Evolutionary conservation across 2,797 vertebrate species (phyloP).

Genomic region (Hippopotamyrus pictus): DNA sequence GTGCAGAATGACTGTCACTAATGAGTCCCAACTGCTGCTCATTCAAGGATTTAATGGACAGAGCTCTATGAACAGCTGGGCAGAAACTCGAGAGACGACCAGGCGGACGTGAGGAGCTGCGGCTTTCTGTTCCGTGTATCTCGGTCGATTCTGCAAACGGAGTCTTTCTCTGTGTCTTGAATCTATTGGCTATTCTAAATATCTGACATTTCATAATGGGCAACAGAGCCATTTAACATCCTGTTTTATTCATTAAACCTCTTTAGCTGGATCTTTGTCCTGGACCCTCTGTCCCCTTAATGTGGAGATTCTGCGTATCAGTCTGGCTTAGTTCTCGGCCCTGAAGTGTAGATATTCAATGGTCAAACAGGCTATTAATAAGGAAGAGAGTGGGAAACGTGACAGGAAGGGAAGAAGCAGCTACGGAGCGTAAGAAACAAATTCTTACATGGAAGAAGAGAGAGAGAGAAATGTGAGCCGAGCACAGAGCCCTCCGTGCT

Average conservation of each 20-base stretch:
- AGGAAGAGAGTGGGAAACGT: neutral
- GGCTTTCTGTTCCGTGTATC: neutral
- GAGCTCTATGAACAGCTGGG: neutral
- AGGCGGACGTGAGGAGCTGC: neutral
- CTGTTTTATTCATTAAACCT: neutral
- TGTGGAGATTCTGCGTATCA: neutral
- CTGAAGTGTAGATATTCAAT: neutral
- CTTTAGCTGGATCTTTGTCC: neutral
- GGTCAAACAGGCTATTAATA: neutral
- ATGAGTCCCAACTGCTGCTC: constrained; percentile 4
- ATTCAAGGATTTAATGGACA: constrained; percentile 9
- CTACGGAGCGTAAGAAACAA: neutral
- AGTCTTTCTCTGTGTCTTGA: neutral
- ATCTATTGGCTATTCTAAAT: neutral
- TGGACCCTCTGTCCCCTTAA: neutral
- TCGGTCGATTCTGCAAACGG: neutral
- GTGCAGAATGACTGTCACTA: neutral
- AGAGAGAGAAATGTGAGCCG: neutral
- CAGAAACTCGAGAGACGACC: neutral
- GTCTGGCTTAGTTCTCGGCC: neutral
- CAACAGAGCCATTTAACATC: neutral
- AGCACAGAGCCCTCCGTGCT: neutral
- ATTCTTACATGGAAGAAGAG: neutral
- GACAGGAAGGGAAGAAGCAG: neutral
- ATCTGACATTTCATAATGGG: neutral